These are phyloP conservation scores for Girardinichthys multiradiatus DNA, from an alignment of 2,113 vertebrate species.

Conservation along the genomic window DNA sequence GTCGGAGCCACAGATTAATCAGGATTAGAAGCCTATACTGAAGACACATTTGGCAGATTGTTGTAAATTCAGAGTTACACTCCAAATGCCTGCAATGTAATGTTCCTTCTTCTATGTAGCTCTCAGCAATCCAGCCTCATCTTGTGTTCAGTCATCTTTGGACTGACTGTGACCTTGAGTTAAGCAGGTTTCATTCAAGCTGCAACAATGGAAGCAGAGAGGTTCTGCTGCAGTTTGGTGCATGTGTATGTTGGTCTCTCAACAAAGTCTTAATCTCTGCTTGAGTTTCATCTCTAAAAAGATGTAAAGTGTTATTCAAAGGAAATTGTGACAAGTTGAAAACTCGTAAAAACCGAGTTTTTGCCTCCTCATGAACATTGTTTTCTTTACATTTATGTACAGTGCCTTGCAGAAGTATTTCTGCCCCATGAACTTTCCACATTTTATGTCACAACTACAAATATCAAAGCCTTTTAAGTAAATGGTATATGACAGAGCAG, in stretches of 20 bases:
- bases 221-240: too few species aligned
- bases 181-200: conserved; percentile 19
- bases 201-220: conserved; percentile 13
- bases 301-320: background rate
- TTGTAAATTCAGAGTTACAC: conserved; percentile 40
- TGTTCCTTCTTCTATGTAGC: background rate
- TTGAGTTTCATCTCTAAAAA: background rate
- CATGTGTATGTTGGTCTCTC: conserved; percentile 3
- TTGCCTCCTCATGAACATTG: too few species aligned
- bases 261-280: background rate
- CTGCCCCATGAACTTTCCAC: too few species aligned
- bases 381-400: too few species aligned
- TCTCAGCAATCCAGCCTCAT: background rate
- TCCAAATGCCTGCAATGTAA: background rate
- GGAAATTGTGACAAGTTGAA: background rate
- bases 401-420: too few species aligned
- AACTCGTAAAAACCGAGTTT: too few species aligned
- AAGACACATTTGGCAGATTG: conserved; percentile 5
- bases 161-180: conserved; percentile 16
- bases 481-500: too few species aligned
- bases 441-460: too few species aligned
- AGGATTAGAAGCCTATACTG: conserved; percentile 27
- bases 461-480: too few species aligned
- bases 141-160: background rate
- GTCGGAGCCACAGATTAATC: conserved; percentile 26